Evolutionary conservation across 37 sponge, comb jelly and placozoan species (phyloP).

Genomic region (Hexactinellida sp.): DNA sequence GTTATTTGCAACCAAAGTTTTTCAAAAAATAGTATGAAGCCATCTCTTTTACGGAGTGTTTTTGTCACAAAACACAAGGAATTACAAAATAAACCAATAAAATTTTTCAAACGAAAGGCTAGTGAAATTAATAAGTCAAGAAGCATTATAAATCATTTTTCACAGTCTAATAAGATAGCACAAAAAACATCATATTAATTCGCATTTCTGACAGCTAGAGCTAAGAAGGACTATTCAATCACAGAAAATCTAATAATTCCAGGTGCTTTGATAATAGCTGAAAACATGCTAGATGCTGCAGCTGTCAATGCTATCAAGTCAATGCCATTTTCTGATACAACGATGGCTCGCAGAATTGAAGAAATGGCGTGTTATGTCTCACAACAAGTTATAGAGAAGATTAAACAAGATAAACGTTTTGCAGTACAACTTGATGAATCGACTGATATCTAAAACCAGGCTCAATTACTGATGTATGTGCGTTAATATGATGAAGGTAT

Average conservation of each 20-base stretch:
- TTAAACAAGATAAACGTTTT: not conserved
- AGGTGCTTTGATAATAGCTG: not conserved
- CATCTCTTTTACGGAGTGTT: not conserved
- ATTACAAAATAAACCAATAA: not conserved
- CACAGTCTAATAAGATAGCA: not conserved
- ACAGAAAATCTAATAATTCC: not conserved
- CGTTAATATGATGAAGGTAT: not conserved
- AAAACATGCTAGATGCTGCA: not conserved
- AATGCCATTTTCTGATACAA: not conserved
- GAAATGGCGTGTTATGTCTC: not conserved
- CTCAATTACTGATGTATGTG: not conserved
- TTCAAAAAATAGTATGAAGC: not conserved
- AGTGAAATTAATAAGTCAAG: not conserved
- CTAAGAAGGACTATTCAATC: not conserved
- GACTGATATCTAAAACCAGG: not conserved
- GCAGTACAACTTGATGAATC: not conserved
- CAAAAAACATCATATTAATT: not conserved
- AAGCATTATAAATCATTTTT: not conserved
- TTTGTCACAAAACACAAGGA: not conserved
- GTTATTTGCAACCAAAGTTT: not conserved
- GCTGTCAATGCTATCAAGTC: not conserved
- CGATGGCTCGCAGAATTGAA: not conserved
- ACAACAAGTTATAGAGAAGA: not conserved
- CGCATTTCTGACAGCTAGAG: not conserved
- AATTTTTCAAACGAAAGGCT: not conserved